Conservation (phyloP, 2,113 vertebrate genomes). For the Laticauda colubrina region DNA sequence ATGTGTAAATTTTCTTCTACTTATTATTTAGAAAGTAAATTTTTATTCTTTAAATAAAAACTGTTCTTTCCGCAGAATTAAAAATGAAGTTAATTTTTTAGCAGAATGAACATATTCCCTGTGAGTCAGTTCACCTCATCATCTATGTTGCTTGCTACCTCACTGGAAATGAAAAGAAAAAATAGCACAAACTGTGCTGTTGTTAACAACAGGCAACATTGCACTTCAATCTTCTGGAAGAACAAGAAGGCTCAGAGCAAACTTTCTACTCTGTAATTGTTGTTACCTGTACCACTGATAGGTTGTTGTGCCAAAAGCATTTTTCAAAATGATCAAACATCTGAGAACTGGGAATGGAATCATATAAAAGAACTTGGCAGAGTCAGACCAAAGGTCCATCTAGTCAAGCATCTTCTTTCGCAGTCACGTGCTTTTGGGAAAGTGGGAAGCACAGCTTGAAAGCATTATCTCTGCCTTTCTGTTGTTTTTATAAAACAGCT, state of each 20-base stretch:
- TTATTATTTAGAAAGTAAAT: not conserved
- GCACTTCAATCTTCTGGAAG: not conserved
- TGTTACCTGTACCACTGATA: not conserved
- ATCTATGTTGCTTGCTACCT: not conserved
- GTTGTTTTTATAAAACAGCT: not conserved
- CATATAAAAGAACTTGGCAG: not conserved
- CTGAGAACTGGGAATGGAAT: not conserved
- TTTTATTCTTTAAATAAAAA: not conserved
- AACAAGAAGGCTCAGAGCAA: not conserved
- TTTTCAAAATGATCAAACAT: not conserved
- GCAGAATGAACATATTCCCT: not conserved
- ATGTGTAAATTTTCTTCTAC: not conserved
- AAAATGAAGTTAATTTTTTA: not conserved
- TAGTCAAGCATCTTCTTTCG: not conserved
- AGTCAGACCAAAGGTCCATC: not conserved
- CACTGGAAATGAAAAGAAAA: not conserved
- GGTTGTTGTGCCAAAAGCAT: not conserved
- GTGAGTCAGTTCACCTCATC: not conserved
- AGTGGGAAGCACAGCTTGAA: not conserved
- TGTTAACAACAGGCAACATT: not conserved
- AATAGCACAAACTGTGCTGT: not conserved
- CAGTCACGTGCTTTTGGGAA: not conserved
- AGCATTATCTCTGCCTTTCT: not conserved
- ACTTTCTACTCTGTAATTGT: not conserved
- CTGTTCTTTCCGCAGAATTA: not conserved